A percentile compares a stretch with the other conserved stretches of the same genome.
Conservation (phyloP, 2,888 invertebrate species). For the Sinelater perroti region DNA sequence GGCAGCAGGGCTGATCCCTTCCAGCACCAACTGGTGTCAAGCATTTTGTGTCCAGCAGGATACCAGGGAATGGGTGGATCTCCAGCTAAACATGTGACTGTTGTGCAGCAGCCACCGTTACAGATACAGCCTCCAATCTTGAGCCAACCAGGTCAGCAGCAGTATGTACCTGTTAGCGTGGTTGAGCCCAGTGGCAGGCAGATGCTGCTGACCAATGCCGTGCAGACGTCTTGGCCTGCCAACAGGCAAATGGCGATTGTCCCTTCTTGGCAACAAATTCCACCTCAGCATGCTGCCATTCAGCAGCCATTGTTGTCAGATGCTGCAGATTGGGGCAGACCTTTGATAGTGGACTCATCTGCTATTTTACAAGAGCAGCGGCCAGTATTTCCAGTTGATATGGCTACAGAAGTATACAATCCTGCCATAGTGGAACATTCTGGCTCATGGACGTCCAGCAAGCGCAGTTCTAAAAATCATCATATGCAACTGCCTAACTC, state of each 20-base stretch:
- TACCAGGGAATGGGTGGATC: conserved; percentile 79
- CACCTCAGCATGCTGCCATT: conserved; percentile 69
- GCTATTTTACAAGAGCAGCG: conserved; percentile 75
- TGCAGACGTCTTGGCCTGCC: conserved; percentile 75
- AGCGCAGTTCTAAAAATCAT: conserved; percentile 67
- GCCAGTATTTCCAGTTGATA: conserved; percentile 69
- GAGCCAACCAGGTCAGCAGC: conserved; percentile 86
- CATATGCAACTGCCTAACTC: conserved; percentile 65
- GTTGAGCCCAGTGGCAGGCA: conserved; percentile 85
- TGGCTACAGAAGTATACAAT: conserved; percentile 67
- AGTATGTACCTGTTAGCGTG: conserved; percentile 93
- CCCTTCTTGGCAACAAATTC: conserved; percentile 85
- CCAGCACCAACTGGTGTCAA: conserved; percentile 92
- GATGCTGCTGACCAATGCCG: conserved; percentile 80
- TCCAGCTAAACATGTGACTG: conserved; percentile 75
- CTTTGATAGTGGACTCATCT: conserved; percentile 79
- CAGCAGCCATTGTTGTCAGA: conserved; percentile 70
- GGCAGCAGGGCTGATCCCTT: conserved; percentile 81
- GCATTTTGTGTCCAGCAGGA: conserved; percentile 89
- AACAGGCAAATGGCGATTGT: conserved; percentile 84
- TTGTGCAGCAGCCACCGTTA: conserved; percentile 72
- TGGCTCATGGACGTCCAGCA: conserved; percentile 58
- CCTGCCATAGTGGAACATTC: conserved; percentile 65
- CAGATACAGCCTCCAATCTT: conserved; percentile 84
- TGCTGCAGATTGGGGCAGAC: conserved; percentile 76